Evolutionary conservation across 2,888 invertebrate species (phyloP).

Genomic region (Carcina quercana): DNA sequence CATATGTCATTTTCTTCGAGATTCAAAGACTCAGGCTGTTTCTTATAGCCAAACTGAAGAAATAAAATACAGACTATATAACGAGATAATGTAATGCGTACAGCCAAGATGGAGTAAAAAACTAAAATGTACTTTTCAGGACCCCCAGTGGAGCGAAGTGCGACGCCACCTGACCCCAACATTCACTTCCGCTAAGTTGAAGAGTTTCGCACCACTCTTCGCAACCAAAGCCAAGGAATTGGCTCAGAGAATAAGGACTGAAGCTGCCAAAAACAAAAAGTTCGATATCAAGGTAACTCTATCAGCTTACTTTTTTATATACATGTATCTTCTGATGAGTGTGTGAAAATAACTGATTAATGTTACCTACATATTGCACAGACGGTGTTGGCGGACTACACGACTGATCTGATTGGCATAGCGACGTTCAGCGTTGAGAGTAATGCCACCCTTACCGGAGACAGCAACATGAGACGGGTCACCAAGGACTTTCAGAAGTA

Average conservation of each 20-base stretch:
- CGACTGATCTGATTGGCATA: slow-evolving; percentile 28
- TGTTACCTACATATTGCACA: too few species aligned
- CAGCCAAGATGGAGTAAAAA: too few species aligned
- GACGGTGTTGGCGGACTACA: slow-evolving; percentile 24
- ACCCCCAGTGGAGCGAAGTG: slow-evolving; percentile 20
- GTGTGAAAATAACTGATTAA: too few species aligned
- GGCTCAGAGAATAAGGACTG: slow-evolving; percentile 3
- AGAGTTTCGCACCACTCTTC: slow-evolving; percentile 15
- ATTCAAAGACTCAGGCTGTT: too few species aligned
- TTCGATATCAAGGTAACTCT: slow-evolving; percentile 4
- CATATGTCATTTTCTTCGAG: too few species aligned
- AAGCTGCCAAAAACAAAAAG: not conserved
- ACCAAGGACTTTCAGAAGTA: slow-evolving; percentile 23
- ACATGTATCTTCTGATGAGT: too few species aligned
- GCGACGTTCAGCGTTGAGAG: slow-evolving; percentile 26
- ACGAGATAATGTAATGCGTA: too few species aligned
- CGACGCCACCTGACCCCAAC: slow-evolving; percentile 20
- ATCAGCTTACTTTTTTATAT: too few species aligned
- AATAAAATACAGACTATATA: too few species aligned
- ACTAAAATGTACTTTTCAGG: too few species aligned
- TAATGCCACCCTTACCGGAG: slow-evolving; percentile 25
- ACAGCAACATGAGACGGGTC: slow-evolving; percentile 20
- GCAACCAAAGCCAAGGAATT: slow-evolving; percentile 20
- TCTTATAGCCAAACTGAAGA: too few species aligned
- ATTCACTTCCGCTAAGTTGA: slow-evolving; percentile 27